phyloP scores from a whole-genome alignment of 2,888 invertebrate species.

The Drosophila barbarae region DNA sequence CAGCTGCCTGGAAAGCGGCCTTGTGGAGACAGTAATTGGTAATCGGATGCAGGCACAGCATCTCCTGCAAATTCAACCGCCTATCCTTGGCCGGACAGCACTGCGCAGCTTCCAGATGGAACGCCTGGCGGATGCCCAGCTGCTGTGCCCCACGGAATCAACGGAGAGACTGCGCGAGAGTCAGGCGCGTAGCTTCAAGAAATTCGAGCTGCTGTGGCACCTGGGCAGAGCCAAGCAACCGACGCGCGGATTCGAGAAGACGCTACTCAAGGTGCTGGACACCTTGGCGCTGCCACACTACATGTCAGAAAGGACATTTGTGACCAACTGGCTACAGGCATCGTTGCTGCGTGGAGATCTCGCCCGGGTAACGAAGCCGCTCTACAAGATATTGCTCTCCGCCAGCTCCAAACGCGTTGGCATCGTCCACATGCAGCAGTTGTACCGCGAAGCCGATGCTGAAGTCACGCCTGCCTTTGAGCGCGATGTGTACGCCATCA shows the following conservation, averaged over 20 bases:
- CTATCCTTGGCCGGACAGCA: slow-evolving; percentile 42
- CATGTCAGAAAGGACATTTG: slow-evolving; percentile 80
- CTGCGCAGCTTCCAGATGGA: slow-evolving; percentile 76
- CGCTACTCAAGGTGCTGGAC: slow-evolving; percentile 84
- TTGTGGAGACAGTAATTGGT: slow-evolving; percentile 87
- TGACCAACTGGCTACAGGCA: slow-evolving; percentile 88
- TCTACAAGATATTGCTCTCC: slow-evolving; percentile 87
- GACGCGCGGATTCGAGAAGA: slow-evolving; percentile 81
- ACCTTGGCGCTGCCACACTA: slow-evolving; percentile 77
- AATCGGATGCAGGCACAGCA: slow-evolving; percentile 78
- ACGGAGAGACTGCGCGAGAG: slow-evolving; percentile 76
- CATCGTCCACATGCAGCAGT: slow-evolving; percentile 86
- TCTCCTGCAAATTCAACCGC: slow-evolving; percentile 65
- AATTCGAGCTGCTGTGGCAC: slow-evolving; percentile 85
- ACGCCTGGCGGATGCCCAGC: slow-evolving; percentile 76
- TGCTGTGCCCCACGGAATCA: slow-evolving; percentile 75
- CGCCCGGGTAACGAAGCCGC: slow-evolving; percentile 87
- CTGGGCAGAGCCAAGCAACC: slow-evolving; percentile 85
- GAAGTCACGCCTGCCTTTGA: slow-evolving; percentile 61
- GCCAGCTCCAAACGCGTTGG: slow-evolving; percentile 90
- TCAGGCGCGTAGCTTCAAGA: slow-evolving; percentile 78
- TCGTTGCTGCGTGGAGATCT: slow-evolving; percentile 88
- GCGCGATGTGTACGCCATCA: slow-evolving; percentile 88
- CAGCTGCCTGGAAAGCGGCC: slow-evolving; percentile 82
- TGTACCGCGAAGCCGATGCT: slow-evolving; percentile 79